These are phyloP conservation scores for Microtus montanus DNA, from an alignment of 2,113 vertebrate genomes.

Conservation along the genomic window DNA sequence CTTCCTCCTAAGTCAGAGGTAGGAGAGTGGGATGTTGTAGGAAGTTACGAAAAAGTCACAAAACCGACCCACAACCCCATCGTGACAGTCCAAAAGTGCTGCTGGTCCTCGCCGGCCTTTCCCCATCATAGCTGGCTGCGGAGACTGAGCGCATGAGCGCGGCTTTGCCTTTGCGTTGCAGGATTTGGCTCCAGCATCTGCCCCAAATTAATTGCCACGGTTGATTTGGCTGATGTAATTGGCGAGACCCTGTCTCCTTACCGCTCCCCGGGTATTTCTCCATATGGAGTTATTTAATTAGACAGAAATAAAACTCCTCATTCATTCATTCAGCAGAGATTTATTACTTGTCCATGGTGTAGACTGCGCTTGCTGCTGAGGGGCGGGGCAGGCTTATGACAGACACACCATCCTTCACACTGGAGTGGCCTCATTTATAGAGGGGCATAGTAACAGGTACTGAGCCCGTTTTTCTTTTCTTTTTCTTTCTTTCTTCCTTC, in stretches of 20 bases:
- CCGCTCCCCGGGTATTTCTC: constrained; percentile 66
- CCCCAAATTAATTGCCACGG: constrained; percentile 49
- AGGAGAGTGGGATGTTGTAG: not conserved
- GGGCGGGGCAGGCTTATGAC: not conserved
- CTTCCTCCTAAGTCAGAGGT: not conserved
- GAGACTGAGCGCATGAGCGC: not conserved
- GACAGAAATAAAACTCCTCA: constrained; percentile 66
- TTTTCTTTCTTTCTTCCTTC: not conserved
- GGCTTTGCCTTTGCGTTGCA: constrained; percentile 25
- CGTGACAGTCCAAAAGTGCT: not conserved
- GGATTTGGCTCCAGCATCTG: constrained; percentile 50
- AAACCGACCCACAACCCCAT: not conserved
- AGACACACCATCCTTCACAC: not conserved
- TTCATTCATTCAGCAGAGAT: constrained; percentile 62
- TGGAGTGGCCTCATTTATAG: not conserved
- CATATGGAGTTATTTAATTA: constrained; percentile 75
- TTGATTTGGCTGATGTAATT: constrained; percentile 65
- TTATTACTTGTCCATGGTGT: constrained; percentile 19
- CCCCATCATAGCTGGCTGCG: not conserved
- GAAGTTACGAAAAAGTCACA: not conserved
- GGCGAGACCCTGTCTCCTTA: constrained; percentile 28
- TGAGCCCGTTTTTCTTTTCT: not conserved
- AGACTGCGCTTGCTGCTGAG: not conserved
- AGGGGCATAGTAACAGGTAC: not conserved
- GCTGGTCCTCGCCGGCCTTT: not conserved